Conservation (phyloP, 1,140 invertebrate species). For the Oscheius sp. region DNA sequence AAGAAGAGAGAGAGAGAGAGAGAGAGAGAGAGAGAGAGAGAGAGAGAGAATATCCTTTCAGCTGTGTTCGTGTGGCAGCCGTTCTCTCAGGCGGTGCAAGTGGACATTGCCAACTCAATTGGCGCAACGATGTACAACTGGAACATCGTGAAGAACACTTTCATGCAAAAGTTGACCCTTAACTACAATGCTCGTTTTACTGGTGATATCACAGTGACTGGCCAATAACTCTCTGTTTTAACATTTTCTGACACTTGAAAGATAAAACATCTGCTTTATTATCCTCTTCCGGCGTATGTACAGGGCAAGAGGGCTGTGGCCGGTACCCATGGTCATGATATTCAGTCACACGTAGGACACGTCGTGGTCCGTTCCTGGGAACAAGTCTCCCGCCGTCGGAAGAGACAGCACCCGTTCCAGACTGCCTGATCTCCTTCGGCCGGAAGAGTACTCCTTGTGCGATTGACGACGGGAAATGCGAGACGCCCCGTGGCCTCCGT, state of each 20-base stretch:
- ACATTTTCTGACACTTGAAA: background rate
- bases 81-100: conserved; percentile 8
- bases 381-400: conserved; percentile 46
- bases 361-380: conserved; percentile 43
- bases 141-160: conserved; percentile 19
- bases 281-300: background rate
- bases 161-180: conserved; percentile 17
- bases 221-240: background rate
- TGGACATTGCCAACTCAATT: conserved; percentile 4
- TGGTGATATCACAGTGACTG: conserved; percentile 11
- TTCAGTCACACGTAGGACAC: conserved; percentile 47
- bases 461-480: conserved; percentile 14
- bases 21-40: too few species aligned
- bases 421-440: background rate
- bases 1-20: too few species aligned
- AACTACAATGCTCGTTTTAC: conserved; percentile 21
- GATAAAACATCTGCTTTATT: conserved; percentile 17
- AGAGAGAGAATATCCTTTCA: too few species aligned
- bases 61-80: conserved; percentile 3
- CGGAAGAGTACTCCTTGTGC: background rate
- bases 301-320: background rate
- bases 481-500: background rate
- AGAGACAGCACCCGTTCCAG: conserved; percentile 21
- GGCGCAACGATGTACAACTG: conserved; percentile 26
- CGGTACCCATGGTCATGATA: background rate